A percentile compares a stretch with the other conserved stretches of the same genome.
phyloP scores from a whole-genome alignment of 2,888 invertebrate species.

The Thymelicus lineola region DNA sequence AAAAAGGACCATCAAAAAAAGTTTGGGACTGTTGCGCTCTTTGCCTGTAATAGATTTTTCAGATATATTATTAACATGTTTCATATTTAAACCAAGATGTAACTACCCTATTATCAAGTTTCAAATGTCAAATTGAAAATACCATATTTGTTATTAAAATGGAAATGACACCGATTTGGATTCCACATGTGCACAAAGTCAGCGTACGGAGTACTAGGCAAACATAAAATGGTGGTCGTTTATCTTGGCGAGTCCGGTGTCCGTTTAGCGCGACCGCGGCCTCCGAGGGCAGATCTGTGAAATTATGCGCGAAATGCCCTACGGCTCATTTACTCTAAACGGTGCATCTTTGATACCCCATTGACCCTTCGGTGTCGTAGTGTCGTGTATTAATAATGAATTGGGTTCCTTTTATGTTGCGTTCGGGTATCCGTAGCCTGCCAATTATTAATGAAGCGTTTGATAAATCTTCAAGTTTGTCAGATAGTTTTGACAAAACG shows the following conservation, averaged over 20 bases:
- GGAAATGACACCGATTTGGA: no score
- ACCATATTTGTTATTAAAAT: no score
- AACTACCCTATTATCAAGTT: no score
- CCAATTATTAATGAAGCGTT: conserved; percentile 35
- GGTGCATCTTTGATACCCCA: conserved; percentile 69
- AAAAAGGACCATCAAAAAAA: no score
- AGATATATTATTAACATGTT: no score
- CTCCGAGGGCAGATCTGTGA: conserved; percentile 55
- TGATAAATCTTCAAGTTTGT: not conserved
- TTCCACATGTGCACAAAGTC: not conserved
- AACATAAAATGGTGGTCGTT: conserved; percentile 60
- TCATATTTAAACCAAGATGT: no score
- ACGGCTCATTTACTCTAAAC: conserved; percentile 77
- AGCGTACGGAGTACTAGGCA: conserved; percentile 35
- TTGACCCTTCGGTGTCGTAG: conserved; percentile 62
- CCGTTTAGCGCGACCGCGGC: conserved; percentile 48
- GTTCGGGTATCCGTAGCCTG: conserved; percentile 7
- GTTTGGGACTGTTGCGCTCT: no score
- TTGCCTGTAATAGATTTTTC: no score
- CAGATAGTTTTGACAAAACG: not conserved
- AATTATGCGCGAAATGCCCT: conserved; percentile 78
- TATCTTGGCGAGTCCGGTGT: conserved; percentile 52
- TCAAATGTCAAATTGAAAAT: no score
- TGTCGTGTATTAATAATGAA: conserved; percentile 63
- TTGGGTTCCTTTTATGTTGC: conserved; percentile 50